These are phyloP conservation scores for Phymastichus coffea DNA, from an alignment of 1,140 invertebrate species.

Conservation along the genomic window DNA sequence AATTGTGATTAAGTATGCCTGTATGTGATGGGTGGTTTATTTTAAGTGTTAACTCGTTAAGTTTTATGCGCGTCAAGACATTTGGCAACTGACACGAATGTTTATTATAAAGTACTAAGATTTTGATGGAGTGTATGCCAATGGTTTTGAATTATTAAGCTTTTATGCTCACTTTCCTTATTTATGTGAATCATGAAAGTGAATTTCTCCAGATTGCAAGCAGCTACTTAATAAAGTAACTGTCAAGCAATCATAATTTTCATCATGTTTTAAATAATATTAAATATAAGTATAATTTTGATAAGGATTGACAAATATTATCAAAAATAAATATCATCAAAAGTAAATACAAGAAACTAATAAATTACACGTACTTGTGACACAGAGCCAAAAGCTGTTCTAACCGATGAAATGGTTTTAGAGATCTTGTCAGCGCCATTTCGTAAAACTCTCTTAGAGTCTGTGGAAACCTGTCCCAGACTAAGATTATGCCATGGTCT, in stretches of 20 bases:
- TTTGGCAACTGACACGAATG: too few relatives aligned
- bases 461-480: constrained; percentile 47
- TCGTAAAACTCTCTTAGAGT: constrained; percentile 55
- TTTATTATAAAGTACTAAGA: too few relatives aligned
- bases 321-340: constrained; percentile 15
- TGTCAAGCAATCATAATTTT: too few relatives aligned
- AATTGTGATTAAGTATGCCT: background rate
- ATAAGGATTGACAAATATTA: constrained; percentile 12
- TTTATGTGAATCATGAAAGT: too few relatives aligned
- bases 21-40: background rate
- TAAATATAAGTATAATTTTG: background rate
- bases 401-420: constrained; percentile 61
- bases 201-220: too few relatives aligned
- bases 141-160: too few relatives aligned
- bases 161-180: too few relatives aligned
- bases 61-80: too few relatives aligned
- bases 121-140: too few relatives aligned
- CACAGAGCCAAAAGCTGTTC: constrained; percentile 60
- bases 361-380: too few relatives aligned
- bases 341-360: constrained; percentile 25
- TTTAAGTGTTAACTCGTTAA: background rate
- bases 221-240: too few relatives aligned
- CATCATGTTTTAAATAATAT: constrained; percentile 21
- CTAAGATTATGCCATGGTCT: constrained; percentile 50
- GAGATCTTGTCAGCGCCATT: constrained; percentile 60